phyloP scores from a whole-genome alignment of 2,113 vertebrate species.

The Zosterops borbonicus region DNA sequence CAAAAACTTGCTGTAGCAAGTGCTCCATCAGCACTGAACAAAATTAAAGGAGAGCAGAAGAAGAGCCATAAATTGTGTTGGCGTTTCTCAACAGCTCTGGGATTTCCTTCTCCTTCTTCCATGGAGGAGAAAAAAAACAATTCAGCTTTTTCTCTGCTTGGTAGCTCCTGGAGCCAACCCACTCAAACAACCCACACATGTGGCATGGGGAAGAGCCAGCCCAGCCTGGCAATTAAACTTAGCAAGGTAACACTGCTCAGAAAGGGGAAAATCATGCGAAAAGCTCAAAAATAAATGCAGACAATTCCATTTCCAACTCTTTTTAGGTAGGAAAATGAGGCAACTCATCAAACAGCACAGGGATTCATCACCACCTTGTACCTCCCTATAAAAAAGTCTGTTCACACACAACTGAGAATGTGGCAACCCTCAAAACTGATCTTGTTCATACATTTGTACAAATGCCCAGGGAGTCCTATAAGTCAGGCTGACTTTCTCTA shows the following conservation, averaged over 20 bases:
- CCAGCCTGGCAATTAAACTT: neutral
- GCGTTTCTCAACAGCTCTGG: constrained; percentile 20
- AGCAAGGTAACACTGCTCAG: neutral
- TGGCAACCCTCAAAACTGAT: neutral
- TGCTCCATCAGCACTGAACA: neutral
- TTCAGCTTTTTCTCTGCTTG: neutral
- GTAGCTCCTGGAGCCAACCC: neutral
- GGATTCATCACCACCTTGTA: neutral
- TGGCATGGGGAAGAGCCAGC: neutral
- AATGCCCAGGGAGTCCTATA: neutral
- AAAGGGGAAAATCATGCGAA: neutral
- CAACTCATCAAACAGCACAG: neutral
- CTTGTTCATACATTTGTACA: neutral
- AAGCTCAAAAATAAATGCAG: neutral
- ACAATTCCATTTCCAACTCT: neutral
- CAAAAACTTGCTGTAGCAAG: neutral
- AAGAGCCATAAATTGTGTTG: neutral
- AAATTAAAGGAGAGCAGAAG: constrained; percentile 1
- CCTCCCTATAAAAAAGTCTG: neutral
- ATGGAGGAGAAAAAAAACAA: neutral
- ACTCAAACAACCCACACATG: neutral
- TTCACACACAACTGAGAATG: neutral
- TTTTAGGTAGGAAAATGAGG: neutral
- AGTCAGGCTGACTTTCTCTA: neutral
- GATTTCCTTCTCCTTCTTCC: constrained; percentile 16